Evolutionary conservation across 2,888 invertebrate genomes (phyloP).

Genomic region (Tenthredo amoena): DNA sequence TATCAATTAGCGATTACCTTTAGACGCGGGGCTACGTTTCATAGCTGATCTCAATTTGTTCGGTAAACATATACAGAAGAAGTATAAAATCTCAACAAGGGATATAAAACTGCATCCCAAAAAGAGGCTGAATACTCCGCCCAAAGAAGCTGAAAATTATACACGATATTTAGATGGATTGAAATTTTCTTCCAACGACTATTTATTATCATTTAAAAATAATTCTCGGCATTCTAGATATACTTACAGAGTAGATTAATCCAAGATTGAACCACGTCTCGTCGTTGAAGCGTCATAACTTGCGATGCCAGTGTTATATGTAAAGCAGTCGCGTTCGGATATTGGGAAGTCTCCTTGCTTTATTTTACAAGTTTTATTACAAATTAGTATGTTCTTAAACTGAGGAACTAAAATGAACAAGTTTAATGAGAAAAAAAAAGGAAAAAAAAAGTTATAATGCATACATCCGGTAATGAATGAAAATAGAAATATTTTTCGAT

Average conservation of each 20-base stretch:
- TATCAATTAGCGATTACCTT: slow-evolving; percentile 16
- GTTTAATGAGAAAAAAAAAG: not conserved
- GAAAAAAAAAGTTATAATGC: too few species aligned
- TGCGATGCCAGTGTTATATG: slow-evolving; percentile 66
- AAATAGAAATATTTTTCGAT: not conserved
- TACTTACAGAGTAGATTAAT: slow-evolving; percentile 68
- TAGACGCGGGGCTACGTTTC: slow-evolving; percentile 7
- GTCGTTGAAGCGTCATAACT: slow-evolving; percentile 61
- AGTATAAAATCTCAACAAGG: slow-evolving; percentile 76
- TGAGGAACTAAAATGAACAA: not conserved
- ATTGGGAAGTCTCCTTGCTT: slow-evolving; percentile 59
- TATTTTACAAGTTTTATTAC: not conserved
- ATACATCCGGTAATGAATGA: not conserved
- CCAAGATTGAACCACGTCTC: slow-evolving; percentile 66
- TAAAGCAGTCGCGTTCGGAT: slow-evolving; percentile 62
- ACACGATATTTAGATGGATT: not conserved
- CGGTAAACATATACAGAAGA: slow-evolving; percentile 63
- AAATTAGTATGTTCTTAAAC: not conserved
- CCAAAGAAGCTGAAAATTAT: slow-evolving; percentile 74
- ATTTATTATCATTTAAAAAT: not conserved
- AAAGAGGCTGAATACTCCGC: slow-evolving; percentile 78
- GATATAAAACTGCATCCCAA: slow-evolving; percentile 78
- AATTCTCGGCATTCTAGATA: not conserved
- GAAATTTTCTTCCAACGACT: not conserved
- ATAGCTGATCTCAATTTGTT: slow-evolving; percentile 54